Evolutionary conservation across 1,140 invertebrate species (phyloP).

Genomic region (Nebria ingens): DNA sequence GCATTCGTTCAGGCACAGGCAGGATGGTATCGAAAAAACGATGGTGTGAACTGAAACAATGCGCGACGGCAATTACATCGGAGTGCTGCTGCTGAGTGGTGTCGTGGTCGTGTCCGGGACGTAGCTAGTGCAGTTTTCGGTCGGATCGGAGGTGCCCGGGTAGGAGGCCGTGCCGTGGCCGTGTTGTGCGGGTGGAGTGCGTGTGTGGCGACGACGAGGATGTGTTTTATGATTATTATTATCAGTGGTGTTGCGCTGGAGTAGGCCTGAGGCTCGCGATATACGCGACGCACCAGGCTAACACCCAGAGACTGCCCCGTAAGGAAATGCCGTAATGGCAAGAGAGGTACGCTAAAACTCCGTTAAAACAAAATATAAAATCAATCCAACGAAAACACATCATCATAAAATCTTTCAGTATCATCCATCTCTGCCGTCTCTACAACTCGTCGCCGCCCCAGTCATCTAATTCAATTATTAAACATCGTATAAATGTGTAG

Average conservation of each 20-base stretch:
- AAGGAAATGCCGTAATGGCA: slow-evolving; percentile 50
- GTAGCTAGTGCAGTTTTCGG: slow-evolving; percentile 23
- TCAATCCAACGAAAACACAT: no score
- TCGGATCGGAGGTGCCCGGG: slow-evolving; percentile 6
- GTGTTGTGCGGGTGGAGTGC: slow-evolving; percentile 22
- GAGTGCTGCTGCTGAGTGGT: slow-evolving; percentile 5
- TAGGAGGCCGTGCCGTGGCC: slow-evolving; percentile 9
- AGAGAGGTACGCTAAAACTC: slow-evolving; percentile 41
- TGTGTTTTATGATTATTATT: no score
- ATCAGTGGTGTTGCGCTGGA: neutral
- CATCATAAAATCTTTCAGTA: no score
- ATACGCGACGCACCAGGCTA: slow-evolving; percentile 8
- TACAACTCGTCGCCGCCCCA: slow-evolving; percentile 18
- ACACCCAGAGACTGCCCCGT: slow-evolving; percentile 17
- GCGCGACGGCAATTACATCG: slow-evolving; percentile 17
- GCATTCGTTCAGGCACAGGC: no score
- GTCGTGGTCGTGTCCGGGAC: slow-evolving; percentile 21
- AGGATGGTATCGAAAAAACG: slow-evolving; percentile 22
- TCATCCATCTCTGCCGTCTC: no score
- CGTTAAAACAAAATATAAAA: no score
- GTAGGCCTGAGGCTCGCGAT: slow-evolving; percentile 1
- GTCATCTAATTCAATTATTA: no score
- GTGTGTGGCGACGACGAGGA: slow-evolving; percentile 12
- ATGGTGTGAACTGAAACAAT: slow-evolving; percentile 27
- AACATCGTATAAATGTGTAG: no score